Conservation (phyloP, 2,797 vertebrate genomes). For the Artibeus jamaicensis region DNA sequence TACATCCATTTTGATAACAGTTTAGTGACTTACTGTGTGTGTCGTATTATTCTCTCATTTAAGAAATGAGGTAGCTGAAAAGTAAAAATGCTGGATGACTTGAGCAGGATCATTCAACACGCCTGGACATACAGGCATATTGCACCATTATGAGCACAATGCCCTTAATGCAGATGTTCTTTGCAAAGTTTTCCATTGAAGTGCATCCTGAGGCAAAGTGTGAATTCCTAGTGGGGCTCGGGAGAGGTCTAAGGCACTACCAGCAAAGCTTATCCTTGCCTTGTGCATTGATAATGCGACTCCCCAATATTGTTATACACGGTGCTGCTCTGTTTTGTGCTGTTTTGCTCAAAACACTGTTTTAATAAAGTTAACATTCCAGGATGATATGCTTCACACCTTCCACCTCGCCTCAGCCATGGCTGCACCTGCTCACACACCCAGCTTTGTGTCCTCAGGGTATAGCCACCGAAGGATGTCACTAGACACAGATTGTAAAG, state of each 20-base stretch:
- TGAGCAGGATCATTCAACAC: background rate
- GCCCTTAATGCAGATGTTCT: background rate
- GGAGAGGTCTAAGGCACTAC: background rate
- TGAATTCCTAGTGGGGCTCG: background rate
- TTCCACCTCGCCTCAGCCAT: fast-evolving
- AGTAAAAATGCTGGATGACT: background rate
- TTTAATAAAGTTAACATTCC: background rate
- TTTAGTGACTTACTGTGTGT: background rate
- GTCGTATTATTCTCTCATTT: background rate
- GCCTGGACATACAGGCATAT: background rate
- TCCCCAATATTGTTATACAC: background rate
- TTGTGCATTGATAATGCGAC: background rate
- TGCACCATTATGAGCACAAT: background rate
- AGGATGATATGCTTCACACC: background rate
- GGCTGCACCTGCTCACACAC: background rate
- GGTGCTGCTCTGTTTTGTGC: background rate
- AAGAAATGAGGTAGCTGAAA: background rate
- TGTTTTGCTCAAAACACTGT: background rate
- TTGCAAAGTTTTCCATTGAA: background rate
- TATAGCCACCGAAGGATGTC: background rate
- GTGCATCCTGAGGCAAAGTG: background rate
- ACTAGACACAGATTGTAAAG: background rate
- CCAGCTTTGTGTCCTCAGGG: background rate
- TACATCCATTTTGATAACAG: background rate
- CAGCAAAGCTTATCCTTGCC: background rate